Evolutionary conservation across 2,797 vertebrate species (phyloP).

Genomic region (Anguilla marmorata): DNA sequence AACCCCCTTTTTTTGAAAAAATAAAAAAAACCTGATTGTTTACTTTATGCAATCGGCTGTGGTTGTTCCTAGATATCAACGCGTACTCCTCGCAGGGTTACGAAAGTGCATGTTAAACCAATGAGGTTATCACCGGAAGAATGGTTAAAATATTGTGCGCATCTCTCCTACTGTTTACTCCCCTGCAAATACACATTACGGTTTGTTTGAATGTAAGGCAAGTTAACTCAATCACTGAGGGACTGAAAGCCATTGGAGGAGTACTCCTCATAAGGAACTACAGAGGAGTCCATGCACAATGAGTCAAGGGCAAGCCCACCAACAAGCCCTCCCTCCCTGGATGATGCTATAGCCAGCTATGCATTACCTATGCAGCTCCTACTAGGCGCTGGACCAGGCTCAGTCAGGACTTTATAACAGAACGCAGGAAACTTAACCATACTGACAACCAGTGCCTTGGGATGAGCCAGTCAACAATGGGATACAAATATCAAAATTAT

Average conservation of each 20-base stretch:
- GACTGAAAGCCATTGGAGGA: conserved; percentile 63
- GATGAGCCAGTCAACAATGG: not conserved
- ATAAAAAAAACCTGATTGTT: not conserved
- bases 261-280: not conserved
- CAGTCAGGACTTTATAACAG: not conserved
- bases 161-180: not conserved
- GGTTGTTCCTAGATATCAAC: not conserved
- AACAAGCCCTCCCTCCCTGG: not conserved
- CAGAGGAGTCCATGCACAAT: not conserved
- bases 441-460: not conserved
- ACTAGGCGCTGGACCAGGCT: not conserved
- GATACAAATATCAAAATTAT: not conserved
- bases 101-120: not conserved
- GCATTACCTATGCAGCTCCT: not conserved
- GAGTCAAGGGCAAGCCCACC: not conserved
- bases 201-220: conserved; percentile 69
- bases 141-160: not conserved
- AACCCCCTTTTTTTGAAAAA: not conserved
- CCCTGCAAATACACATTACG: not conserved
- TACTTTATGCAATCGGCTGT: not conserved
- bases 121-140: not conserved
- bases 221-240: conserved; percentile 73
- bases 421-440: not conserved
- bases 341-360: not conserved
- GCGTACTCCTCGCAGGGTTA: not conserved